Evolutionary conservation across 30 jellyfish, hydroid and myxozoan genomes (phyloP).

Genomic region (Cassiopea andromeda): DNA sequence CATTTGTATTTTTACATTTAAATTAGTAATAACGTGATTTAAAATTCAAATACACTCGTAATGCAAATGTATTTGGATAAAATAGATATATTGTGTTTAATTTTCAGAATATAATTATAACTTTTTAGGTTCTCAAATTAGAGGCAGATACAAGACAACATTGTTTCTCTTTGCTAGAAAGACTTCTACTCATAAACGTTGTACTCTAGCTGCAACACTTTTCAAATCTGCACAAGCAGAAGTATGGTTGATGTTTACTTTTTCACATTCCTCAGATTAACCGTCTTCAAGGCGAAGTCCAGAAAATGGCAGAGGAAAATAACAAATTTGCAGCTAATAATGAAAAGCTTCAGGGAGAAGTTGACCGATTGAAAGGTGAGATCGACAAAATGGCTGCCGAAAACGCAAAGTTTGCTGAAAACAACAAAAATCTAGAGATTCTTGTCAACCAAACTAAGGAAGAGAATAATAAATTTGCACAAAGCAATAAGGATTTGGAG

Average conservation of each 20-base stretch:
- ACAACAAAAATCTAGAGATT: conserved; percentile 68
- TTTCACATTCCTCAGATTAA: conserved; percentile 7
- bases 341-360: conserved; percentile 81
- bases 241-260: not conserved
- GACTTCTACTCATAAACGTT: too few relatives aligned
- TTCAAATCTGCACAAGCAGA: not conserved
- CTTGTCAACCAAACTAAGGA: conserved; percentile 78
- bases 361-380: conserved; percentile 63
- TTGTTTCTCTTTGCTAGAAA: too few relatives aligned
- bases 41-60: too few relatives aligned
- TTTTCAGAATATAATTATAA: too few relatives aligned
- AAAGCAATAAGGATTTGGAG: conserved; percentile 79
- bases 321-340: conserved; percentile 76
- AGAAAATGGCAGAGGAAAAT: conserved; percentile 87
- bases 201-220: too few relatives aligned
- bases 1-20: too few relatives aligned
- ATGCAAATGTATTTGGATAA: too few relatives aligned
- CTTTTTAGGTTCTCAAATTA: too few relatives aligned
- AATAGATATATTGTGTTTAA: too few relatives aligned
- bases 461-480: conserved; percentile 86
- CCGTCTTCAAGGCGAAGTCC: conserved; percentile 54
- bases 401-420: conserved; percentile 79
- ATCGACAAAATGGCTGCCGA: conserved; percentile 84
- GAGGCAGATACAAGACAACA: too few relatives aligned
- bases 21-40: too few relatives aligned